A percentile compares a stretch with the other conserved stretches of the same genome.
Evolutionary conservation across 2,888 invertebrate genomes (phyloP).

Genomic region (Amphiduros pacificus): DNA sequence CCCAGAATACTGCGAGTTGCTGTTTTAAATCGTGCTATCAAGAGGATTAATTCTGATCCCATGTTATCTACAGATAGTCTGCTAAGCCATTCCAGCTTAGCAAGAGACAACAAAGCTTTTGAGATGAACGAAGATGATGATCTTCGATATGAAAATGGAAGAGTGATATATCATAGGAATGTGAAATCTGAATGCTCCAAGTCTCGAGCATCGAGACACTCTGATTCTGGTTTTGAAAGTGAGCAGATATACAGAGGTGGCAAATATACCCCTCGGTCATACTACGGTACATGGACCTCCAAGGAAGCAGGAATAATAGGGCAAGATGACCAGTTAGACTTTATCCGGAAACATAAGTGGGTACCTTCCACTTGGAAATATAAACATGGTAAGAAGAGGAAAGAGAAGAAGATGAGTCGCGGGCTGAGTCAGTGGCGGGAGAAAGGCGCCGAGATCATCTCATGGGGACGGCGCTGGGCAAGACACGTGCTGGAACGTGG

Average conservation of each 20-base stretch:
- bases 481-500: background rate
- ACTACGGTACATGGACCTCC: background rate
- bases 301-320: background rate
- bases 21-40: background rate
- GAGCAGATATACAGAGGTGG: background rate
- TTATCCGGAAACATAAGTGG: background rate
- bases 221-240: constrained; percentile 7
- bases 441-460: background rate
- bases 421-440: background rate
- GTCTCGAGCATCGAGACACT: background rate
- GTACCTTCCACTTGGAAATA: background rate
- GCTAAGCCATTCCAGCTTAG: too few relatives aligned
- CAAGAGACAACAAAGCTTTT: background rate
- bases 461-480: background rate
- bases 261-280: background rate
- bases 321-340: background rate
- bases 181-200: background rate
- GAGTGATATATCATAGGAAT: too few relatives aligned
- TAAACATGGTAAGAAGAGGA: background rate
- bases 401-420: background rate
- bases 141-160: background rate
- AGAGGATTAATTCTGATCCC: background rate
- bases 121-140: background rate
- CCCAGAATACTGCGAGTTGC: too few relatives aligned
- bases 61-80: background rate